Base-by-base conservation (phyloP, 2,888 invertebrate genomes). In the Scaptomyza polygonia region DNA sequence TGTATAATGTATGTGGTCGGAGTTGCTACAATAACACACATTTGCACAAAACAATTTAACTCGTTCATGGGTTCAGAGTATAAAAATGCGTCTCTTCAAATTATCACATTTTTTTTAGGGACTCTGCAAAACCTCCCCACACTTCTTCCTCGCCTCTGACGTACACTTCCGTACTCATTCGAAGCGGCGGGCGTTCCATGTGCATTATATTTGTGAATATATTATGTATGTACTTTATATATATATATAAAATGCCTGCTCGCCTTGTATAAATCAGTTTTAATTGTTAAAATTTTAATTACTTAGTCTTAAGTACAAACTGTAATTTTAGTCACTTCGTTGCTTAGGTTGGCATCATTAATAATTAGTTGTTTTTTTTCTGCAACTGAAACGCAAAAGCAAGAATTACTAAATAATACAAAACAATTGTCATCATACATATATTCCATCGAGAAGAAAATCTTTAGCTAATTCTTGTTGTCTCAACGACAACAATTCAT, bases 251-350 rank as follows among this genome's bases (percentile, higher is more conserved):
- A 49, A 44, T 54, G 45, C 47, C 47, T 36, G 57, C 43, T 27
- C 48, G 67, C 58, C 61, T 78, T 82, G 87, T 82, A 87, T 68
- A 82, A 79, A 85, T 79, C 68, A 84, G 82, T 79, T 81, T 81
- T 85, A 78, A 87, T 85, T 85, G 87, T 83, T 87, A 81, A 43
- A 67, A 59, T 53, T 67, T 63, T 67, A 81, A 64, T 72, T 85
- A 49, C 36, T 25, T 49, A 87, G 71, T 49, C 30, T 42, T 87
- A 85, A 77, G 73, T 76, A 65, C 54, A 53, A 45, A 64, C n/a
- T 78, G 76, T 87, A 85, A 78, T 76, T 85, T 82, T 86, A 76
- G 85, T 77, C 67, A 86, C 67, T 80, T 68, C 61, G 80, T 81
- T 86, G 86, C 74, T 77, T 80, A 80, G 64, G 62, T 61, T 86